phyloP scores from a whole-genome alignment of 2,113 vertebrate genomes.

The Orientallactaga bullata region DNA sequence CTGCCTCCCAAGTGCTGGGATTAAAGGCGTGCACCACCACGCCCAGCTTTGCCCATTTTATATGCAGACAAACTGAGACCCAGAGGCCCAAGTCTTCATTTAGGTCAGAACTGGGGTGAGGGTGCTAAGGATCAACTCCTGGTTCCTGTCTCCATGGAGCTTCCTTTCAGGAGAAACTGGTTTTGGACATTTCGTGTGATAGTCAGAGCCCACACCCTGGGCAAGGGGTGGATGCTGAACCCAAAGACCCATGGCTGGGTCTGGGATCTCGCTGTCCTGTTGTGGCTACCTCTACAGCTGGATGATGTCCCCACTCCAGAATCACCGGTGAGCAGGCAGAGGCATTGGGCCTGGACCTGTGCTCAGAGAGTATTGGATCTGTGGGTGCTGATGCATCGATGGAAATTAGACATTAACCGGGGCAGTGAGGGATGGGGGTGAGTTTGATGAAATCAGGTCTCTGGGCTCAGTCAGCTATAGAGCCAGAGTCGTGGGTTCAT shows the following conservation, averaged over 20 bases:
- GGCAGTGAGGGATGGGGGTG: not conserved
- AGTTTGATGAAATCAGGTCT: not conserved
- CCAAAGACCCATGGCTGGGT: fast-evolving
- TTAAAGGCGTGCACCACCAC: too few species aligned
- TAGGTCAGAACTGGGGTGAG: not conserved
- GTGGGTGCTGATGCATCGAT: too few species aligned
- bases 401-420: fast-evolving
- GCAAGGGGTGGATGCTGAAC: not conserved
- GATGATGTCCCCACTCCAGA: not conserved
- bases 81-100: not conserved
- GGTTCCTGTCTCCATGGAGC: fast-evolving
- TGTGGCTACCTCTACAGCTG: fast-evolving
- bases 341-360: too few species aligned
- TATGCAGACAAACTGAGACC: not conserved
- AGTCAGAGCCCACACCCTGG: not conserved
- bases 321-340: not conserved
- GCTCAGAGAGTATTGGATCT: not conserved
- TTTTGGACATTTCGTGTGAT: fast-evolving
- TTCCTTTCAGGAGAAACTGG: not conserved
- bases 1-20: too few species aligned
- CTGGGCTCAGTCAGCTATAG: not conserved
- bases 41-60: too few species aligned
- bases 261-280: not conserved
- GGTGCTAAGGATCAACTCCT: fast-evolving
- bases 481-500: fast-evolving